Evolutionary conservation across 2,888 invertebrate species (phyloP).

Genomic region (Apodemia zela): DNA sequence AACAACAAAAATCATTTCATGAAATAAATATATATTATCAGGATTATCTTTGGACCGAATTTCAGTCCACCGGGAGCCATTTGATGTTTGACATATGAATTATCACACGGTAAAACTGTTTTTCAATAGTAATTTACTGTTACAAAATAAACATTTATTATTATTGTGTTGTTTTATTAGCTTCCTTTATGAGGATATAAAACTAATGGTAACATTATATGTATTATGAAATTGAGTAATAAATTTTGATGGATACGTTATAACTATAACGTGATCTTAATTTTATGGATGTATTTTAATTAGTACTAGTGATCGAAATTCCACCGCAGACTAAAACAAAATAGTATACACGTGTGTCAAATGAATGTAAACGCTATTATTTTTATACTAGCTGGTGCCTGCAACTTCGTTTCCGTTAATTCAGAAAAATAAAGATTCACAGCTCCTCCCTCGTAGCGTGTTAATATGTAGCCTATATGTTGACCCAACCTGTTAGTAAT

Average conservation of each 20-base stretch:
- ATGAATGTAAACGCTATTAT: no score
- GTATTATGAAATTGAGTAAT: background rate
- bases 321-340: no score
- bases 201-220: background rate
- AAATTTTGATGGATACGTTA: background rate
- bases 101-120: constrained; percentile 37
- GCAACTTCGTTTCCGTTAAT: no score
- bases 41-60: constrained; percentile 64
- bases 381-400: no score
- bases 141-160: constrained; percentile 8
- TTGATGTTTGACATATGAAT: constrained; percentile 53
- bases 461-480: no score
- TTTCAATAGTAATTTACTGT: constrained; percentile 17
- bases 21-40: constrained; percentile 45
- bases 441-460: no score
- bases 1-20: constrained; percentile 47
- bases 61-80: constrained; percentile 54
- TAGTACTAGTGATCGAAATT: no score
- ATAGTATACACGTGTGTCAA: no score
- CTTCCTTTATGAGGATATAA: background rate
- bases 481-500: no score
- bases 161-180: background rate
- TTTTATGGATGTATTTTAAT: no score
- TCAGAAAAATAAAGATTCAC: no score
- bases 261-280: background rate